These are phyloP conservation scores for Onychomys arenicola DNA, from an alignment of 2,797 vertebrate species.

Conservation along the genomic window DNA sequence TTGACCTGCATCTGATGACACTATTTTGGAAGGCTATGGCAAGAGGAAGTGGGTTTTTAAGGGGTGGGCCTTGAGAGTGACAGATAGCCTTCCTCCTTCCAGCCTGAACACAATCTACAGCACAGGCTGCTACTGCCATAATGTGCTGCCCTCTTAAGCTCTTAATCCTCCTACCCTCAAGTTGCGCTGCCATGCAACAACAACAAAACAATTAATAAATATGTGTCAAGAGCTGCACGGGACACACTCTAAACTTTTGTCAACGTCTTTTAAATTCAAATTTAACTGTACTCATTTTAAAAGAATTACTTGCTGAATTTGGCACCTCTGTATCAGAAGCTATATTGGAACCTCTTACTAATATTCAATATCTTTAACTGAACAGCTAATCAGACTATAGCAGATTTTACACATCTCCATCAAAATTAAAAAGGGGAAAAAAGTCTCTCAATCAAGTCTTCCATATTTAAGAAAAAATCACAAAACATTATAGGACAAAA, in stretches of 20 bases:
- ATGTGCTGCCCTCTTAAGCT: neutral
- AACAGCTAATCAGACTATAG: neutral
- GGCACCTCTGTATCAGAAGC: conserved; percentile 6
- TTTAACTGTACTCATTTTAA: neutral
- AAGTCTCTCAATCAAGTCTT: neutral
- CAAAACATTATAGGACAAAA: neutral
- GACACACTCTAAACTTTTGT: neutral
- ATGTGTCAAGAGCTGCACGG: neutral
- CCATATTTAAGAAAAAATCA: conserved; percentile 43
- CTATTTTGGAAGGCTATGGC: neutral
- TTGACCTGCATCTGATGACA: neutral
- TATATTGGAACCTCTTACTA: conserved; percentile 14
- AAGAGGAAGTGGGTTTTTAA: neutral
- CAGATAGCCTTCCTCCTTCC: neutral
- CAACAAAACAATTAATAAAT: neutral
- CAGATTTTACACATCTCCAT: neutral
- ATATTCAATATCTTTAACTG: neutral
- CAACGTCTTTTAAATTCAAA: conserved; percentile 30
- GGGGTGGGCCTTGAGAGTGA: neutral
- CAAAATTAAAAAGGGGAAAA: neutral
- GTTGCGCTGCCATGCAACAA: too few species aligned
- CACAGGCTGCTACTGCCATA: neutral
- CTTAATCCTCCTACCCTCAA: neutral
- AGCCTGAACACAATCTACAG: neutral
- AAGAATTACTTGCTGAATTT: neutral